Evolutionary conservation across 2,888 invertebrate species (phyloP), one percentile per base, ranked within the genome.

Genomic region (Meteorus colon): DNA sequence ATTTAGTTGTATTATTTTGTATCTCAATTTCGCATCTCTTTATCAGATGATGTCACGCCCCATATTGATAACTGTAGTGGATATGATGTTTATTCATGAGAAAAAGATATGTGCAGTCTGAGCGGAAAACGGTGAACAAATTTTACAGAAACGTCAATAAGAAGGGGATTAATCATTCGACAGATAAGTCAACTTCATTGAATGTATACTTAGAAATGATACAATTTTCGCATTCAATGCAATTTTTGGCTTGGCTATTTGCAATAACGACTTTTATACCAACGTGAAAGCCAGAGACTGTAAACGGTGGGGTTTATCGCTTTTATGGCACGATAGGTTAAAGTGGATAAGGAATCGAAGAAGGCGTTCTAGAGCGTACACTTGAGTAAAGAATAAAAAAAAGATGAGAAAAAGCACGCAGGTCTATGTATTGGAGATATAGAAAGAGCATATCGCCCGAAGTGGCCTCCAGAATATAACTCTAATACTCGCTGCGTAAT

Each of bases 401-500:
- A 19, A 66, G n/a, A 37, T 0, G 65, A 14, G 8, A 12, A 41
- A 41, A 12, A 41, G 10, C 5, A 41, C 41, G 10, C 10, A 12
- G 3, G 1, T 41, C 3, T 41, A 41, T 41, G 8, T 41, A 41
- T 41, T 41, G 6, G n/a, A 66, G 34, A 37, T n/a, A 66, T 8
- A 66, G 66, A 66, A 66, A 8, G n/a, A 66, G 66, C n/a, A 41
- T 19, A 37, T 31, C 19, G 66, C 66, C 14, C 37, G 41, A 34
- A 73, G 73, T 73, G 73, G 65, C 65, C 63, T 37, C 65, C 51
- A 10, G 41, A 41, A 41, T 41, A 34, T 65, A 31, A 24, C 34
- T 73, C 73, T 66, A 73, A 73, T 73, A 65, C 73, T 73, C 51
- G 51, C 51, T 65, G 45, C 77, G 76, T 73, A 82, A 84, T 83